Base-by-base conservation (phyloP, 1,140 invertebrate genomes). In the Ceratina australensis region DNA sequence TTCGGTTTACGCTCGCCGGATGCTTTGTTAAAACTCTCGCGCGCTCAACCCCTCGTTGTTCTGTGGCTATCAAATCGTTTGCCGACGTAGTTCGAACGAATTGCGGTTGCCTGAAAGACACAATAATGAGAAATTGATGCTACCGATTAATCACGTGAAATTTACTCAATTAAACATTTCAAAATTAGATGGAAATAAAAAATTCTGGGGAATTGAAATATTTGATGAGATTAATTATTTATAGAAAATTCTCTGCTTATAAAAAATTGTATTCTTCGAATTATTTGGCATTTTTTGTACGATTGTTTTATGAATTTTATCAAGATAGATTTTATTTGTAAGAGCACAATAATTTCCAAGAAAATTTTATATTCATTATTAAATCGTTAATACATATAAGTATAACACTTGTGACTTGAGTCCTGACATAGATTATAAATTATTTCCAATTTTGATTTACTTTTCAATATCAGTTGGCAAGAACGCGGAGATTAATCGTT, bases 1-100 rank as follows among this genome's bases (percentile, higher is more conserved):
- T 71, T 82, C 82, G 80, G 80, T 83, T 82, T 82, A 69, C 77
- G 72, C 60, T 66, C 68, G 16, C 65, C 56, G 57, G 75, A 67
- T 57, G 71, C 69, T 83, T 83, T 63, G 71, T 79, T 71, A 74
- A 74, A 83, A 82, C 80, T 83, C 54, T 42, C 33, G 2, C 33
- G 33, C 33, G 7, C 33, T 42, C 33, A 10, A 1, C 33, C 33
- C 33, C 10, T 10, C 33, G 8, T 10, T 42, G 10, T 42, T 42
- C 33, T 26, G 26, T n/a, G 49, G 18, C 56, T 64, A 26, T 72
- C 59, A 33, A 20, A 3, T 50, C 47, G 20, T 60, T 18, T 42
- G 47, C 59, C 24, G 24, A 65, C 52, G 60, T 60, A 65, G 59
- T 80, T 81, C 77, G 69, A 78, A 81, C 57, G 66, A 77, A 72